Evolutionary conservation across 2,888 invertebrate genomes (phyloP).

Genomic region (Pseudanteris insignis): DNA sequence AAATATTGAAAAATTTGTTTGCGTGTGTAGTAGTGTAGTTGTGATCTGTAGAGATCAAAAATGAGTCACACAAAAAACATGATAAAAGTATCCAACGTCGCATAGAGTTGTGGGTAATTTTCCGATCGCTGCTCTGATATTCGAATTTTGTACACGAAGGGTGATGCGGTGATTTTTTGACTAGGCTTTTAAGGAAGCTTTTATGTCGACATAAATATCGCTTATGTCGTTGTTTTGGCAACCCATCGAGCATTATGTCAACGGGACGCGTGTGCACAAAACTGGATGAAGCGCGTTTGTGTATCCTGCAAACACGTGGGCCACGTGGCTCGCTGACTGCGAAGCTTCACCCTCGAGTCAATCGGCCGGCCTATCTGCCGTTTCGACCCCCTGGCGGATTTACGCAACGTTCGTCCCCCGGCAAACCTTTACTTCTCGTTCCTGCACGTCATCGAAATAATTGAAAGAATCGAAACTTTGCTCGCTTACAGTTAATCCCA

Average conservation of each 20-base stretch:
- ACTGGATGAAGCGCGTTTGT: conserved; percentile 57
- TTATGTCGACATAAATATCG: conserved; percentile 67
- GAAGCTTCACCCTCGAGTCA: conserved; percentile 50
- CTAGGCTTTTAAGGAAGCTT: conserved; percentile 60
- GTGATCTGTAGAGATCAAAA: no score
- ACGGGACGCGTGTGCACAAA: conserved; percentile 58
- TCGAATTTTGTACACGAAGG: conserved; percentile 36
- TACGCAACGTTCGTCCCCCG: conserved; percentile 24
- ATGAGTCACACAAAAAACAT: no score
- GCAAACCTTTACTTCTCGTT: conserved; percentile 37
- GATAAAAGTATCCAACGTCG: no score
- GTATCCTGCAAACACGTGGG: conserved; percentile 64
- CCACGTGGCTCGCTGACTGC: conserved; percentile 58
- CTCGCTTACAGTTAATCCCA: conserved; percentile 13
- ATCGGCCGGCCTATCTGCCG: conserved; percentile 32
- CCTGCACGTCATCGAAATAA: conserved; percentile 43
- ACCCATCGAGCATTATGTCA: conserved; percentile 64
- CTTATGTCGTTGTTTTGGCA: conserved; percentile 66
- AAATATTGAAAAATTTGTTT: no score
- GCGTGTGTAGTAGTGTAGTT: no score
- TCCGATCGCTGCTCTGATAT: conserved; percentile 37
- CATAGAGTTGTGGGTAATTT: no score
- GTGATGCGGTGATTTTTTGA: conserved; percentile 52
- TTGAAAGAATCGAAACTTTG: conserved; percentile 41
- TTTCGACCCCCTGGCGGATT: conserved; percentile 29